These are phyloP conservation scores for Gerris lacustris DNA, from an alignment of 2,888 invertebrate genomes.

Conservation along the genomic window DNA sequence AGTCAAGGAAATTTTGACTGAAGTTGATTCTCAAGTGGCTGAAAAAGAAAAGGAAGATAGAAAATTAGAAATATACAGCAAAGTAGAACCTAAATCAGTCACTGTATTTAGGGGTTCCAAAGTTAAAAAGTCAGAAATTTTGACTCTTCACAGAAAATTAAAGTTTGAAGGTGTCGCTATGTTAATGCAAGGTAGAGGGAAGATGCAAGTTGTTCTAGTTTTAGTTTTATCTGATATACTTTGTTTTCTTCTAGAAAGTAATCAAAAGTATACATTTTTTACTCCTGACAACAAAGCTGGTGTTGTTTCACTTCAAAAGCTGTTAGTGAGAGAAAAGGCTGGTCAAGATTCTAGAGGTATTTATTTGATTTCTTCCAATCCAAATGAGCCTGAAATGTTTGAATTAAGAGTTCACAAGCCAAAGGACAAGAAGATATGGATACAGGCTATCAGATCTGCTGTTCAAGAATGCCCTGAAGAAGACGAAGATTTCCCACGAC, in stretches of 20 bases:
- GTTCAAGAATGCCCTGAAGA: conserved; percentile 77
- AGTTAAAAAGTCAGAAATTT: conserved; percentile 85
- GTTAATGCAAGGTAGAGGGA: conserved; percentile 80
- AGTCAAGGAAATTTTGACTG: conserved; percentile 74
- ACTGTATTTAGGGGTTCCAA: conserved; percentile 71
- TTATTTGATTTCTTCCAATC: conserved; percentile 85
- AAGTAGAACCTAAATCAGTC: conserved; percentile 85
- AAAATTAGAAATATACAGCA: conserved; percentile 80
- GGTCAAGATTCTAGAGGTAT: conserved; percentile 78
- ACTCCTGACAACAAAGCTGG: conserved; percentile 93
- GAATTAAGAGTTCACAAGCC: conserved; percentile 77
- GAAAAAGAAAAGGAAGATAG: conserved; percentile 80
- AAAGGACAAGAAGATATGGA: conserved; percentile 82
- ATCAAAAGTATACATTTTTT: conserved; percentile 84
- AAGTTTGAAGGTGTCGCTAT: conserved; percentile 81
- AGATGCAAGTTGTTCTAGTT: conserved; percentile 76
- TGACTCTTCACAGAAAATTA: conserved; percentile 68
- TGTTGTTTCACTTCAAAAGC: conserved; percentile 79
- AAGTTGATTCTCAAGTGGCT: conserved; percentile 85
- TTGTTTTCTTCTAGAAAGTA: conserved; percentile 82
- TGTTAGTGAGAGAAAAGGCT: conserved; percentile 86
- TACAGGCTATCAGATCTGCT: conserved; percentile 67
- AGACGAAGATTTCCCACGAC: conserved; percentile 50
- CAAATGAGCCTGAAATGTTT: conserved; percentile 90
- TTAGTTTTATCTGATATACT: conserved; percentile 84